Evolutionary conservation across 2,888 invertebrate species (phyloP).

Genomic region (Caradrina kadenii): DNA sequence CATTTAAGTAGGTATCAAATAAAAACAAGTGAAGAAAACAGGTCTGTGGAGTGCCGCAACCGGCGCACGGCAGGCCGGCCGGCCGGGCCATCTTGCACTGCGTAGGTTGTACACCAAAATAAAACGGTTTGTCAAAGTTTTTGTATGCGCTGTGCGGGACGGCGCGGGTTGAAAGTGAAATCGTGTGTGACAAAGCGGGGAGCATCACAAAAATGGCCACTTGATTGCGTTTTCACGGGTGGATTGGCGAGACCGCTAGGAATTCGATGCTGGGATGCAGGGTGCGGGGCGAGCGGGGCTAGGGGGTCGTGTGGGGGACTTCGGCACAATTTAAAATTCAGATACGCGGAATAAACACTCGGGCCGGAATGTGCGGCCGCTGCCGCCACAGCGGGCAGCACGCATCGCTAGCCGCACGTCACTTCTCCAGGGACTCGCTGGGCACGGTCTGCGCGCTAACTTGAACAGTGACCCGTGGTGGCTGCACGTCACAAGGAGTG

Average conservation of each 20-base stretch:
- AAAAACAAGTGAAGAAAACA: slow-evolving; percentile 17
- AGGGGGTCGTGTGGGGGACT: slow-evolving; percentile 31
- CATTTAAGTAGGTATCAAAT: slow-evolving; percentile 12
- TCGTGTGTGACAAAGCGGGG: slow-evolving; percentile 82
- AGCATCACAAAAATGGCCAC: slow-evolving; percentile 79
- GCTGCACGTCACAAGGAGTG: background rate
- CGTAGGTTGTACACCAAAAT: slow-evolving; percentile 19
- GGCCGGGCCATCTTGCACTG: background rate
- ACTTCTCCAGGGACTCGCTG: slow-evolving; percentile 13
- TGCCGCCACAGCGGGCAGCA: slow-evolving; percentile 22
- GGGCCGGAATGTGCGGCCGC: slow-evolving; percentile 69
- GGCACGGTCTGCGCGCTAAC: background rate
- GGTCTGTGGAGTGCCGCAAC: background rate
- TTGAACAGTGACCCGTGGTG: too few relatives aligned
- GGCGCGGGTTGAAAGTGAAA: slow-evolving; percentile 73
- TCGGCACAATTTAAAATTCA: slow-evolving; percentile 84
- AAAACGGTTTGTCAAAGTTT: slow-evolving; percentile 61
- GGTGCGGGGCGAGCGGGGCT: slow-evolving; percentile 14
- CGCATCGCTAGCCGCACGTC: background rate
- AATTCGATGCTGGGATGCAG: slow-evolving; percentile 66
- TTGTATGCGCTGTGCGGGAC: slow-evolving; percentile 44
- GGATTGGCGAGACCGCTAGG: slow-evolving; percentile 83
- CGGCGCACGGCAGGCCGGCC: background rate
- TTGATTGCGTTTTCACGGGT: slow-evolving; percentile 86
- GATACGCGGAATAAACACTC: slow-evolving; percentile 87